Percentiles rank a stretch among this genome's conserved stretches.
phyloP scores from a whole-genome alignment of 1,140 invertebrate genomes.

The Panagrolaimus sp. region DNA sequence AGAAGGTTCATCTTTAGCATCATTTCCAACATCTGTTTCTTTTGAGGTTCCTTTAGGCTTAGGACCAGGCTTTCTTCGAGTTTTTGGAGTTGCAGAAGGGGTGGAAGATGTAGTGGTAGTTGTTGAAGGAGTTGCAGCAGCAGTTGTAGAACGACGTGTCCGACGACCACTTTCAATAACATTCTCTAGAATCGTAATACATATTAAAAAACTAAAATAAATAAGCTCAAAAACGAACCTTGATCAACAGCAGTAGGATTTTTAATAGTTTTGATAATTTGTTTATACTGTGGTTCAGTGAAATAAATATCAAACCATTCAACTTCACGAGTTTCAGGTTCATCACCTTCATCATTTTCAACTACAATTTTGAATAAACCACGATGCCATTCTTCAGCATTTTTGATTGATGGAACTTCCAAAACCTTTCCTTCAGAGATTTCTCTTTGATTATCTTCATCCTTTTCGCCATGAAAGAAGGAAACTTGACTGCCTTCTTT shows the following conservation, averaged over 20 bases:
- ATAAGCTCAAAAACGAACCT: neutral
- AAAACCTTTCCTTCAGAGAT: slow-evolving; percentile 26
- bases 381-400: slow-evolving; percentile 44
- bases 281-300: neutral
- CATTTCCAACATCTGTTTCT: neutral
- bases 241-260: neutral
- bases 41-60: neutral
- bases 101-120: neutral
- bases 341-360: slow-evolving; percentile 7
- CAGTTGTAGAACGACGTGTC: neutral
- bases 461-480: slow-evolving; percentile 5
- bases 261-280: neutral
- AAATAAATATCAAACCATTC: neutral
- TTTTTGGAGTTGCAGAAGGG: too few relatives aligned
- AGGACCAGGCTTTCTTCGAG: too few relatives aligned
- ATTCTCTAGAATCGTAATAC: neutral
- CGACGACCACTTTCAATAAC: neutral
- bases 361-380: slow-evolving; percentile 31
- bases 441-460: slow-evolving; percentile 31
- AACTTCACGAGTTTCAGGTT: slow-evolving; percentile 10
- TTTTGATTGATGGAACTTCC: slow-evolving; percentile 31
- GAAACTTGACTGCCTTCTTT: slow-evolving; percentile 27
- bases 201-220: neutral
- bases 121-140: slow-evolving; percentile 22
- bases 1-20: neutral